These are phyloP conservation scores for Trachymyrmex cornetzi DNA, from an alignment of 1,140 invertebrate species.

Conservation along the genomic window DNA sequence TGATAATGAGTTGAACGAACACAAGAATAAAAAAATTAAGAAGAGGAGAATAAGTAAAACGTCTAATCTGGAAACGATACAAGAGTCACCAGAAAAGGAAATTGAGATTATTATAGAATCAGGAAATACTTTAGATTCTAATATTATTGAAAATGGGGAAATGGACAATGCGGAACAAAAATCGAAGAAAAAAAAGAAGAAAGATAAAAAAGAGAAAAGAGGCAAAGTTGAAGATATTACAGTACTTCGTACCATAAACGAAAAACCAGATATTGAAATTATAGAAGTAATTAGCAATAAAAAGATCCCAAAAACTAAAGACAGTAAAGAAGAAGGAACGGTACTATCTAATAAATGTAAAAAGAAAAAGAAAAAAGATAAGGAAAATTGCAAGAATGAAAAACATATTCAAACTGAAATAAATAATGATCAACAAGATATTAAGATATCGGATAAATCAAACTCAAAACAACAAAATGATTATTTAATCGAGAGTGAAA, in stretches of 20 bases:
- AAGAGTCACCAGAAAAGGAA: constrained; percentile 77
- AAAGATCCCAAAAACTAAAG: background rate
- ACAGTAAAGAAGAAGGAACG: background rate
- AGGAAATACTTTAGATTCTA: constrained; percentile 25
- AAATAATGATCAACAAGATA: constrained; percentile 13
- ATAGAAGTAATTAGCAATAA: background rate
- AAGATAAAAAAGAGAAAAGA: constrained; percentile 41
- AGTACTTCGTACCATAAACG: background rate
- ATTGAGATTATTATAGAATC: background rate
- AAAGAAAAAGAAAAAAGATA: constrained; percentile 69
- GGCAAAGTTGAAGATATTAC: constrained; percentile 1
- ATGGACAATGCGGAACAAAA: constrained; percentile 30
- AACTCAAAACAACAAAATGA: constrained; percentile 1
- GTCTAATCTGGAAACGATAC: constrained; percentile 80
- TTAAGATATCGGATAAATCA: constrained; percentile 15
- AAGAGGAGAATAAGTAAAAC: constrained; percentile 70
- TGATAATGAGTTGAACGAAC: constrained; percentile 80
- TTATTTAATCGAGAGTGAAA: background rate
- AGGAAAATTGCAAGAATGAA: constrained; percentile 35
- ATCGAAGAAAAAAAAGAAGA: constrained; percentile 69
- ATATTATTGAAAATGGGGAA: constrained; percentile 12
- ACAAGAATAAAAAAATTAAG: constrained; percentile 73
- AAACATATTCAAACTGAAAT: constrained; percentile 5
- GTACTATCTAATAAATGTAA: constrained; percentile 34
- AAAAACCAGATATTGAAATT: constrained; percentile 26